phyloP scores from a whole-genome alignment of 2,888 invertebrate genomes.

The Phyllotreta striolata region DNA sequence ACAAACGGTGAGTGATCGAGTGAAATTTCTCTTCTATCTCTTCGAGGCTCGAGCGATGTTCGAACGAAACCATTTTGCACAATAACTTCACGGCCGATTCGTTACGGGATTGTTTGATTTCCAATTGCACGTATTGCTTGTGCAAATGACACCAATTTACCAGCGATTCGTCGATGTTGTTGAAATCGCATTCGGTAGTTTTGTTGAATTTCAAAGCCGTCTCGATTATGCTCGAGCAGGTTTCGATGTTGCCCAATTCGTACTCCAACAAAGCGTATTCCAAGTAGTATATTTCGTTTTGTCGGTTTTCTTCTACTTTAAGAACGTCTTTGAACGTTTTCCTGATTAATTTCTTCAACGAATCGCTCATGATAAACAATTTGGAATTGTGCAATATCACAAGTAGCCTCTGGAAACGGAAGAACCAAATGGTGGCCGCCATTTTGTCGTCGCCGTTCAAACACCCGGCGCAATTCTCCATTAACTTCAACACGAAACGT shows the following conservation, averaged over 20 bases:
- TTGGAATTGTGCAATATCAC: constrained; percentile 62
- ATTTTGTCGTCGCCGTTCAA: constrained; percentile 62
- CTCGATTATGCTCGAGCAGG: constrained; percentile 64
- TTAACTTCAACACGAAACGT: constrained; percentile 64
- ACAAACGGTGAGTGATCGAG: constrained; percentile 51
- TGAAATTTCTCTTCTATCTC: constrained; percentile 55
- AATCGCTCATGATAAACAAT: constrained; percentile 58
- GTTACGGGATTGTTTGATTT: constrained; percentile 36
- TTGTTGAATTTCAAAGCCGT: constrained; percentile 60
- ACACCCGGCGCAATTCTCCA: constrained; percentile 64
- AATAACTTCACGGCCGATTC: constrained; percentile 48
- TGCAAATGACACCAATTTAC: constrained; percentile 59
- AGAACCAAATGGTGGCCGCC: constrained; percentile 69
- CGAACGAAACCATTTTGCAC: constrained; percentile 50
- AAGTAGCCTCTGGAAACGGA: constrained; percentile 68
- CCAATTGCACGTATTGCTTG: constrained; percentile 54
- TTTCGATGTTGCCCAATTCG: constrained; percentile 63
- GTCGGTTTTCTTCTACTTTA: constrained; percentile 65
- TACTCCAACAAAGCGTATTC: constrained; percentile 71
- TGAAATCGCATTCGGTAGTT: constrained; percentile 43
- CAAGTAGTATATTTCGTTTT: constrained; percentile 67
- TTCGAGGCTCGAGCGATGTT: constrained; percentile 50
- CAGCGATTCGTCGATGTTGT: constrained; percentile 49
- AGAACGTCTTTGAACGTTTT: constrained; percentile 66
- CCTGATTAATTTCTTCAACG: constrained; percentile 63